Evolutionary conservation across 2,113 vertebrate genomes (phyloP).

Genomic region (Pelecanoides urinatrix): DNA sequence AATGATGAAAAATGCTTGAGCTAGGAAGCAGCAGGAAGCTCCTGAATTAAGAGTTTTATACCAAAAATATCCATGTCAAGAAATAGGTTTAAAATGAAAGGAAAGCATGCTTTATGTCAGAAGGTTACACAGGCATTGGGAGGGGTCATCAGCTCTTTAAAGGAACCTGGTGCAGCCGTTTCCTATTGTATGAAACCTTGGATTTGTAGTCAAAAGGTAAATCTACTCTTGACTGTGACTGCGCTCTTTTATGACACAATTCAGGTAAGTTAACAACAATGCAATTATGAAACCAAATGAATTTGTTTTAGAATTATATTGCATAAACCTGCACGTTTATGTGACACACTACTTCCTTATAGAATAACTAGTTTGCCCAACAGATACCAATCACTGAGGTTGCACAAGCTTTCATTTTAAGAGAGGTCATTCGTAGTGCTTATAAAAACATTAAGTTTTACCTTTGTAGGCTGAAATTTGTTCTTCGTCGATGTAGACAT

Average conservation of each 20-base stretch:
- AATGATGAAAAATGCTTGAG: background rate
- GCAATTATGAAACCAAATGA: background rate
- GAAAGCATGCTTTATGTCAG: background rate
- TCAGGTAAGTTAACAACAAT: background rate
- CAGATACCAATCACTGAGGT: background rate
- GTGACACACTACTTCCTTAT: background rate
- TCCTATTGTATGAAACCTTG: background rate
- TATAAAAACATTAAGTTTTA: background rate
- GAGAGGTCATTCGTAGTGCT: background rate
- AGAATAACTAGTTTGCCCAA: background rate
- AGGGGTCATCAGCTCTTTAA: background rate
- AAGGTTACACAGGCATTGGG: background rate
- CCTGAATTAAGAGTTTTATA: background rate
- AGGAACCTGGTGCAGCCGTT: background rate
- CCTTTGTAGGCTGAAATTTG: background rate
- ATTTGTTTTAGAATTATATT: background rate
- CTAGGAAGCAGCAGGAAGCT: conserved; percentile 11
- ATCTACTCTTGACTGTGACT: background rate
- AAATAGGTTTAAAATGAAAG: background rate
- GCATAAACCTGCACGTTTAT: background rate
- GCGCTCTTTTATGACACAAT: background rate
- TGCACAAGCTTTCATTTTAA: background rate
- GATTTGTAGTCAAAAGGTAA: background rate
- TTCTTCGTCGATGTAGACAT: background rate
- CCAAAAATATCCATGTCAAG: background rate